Percentiles rank a stretch among this genome's conserved stretches.
Conservation (phyloP, 2,888 invertebrate genomes). For the Eilema caniola region DNA sequence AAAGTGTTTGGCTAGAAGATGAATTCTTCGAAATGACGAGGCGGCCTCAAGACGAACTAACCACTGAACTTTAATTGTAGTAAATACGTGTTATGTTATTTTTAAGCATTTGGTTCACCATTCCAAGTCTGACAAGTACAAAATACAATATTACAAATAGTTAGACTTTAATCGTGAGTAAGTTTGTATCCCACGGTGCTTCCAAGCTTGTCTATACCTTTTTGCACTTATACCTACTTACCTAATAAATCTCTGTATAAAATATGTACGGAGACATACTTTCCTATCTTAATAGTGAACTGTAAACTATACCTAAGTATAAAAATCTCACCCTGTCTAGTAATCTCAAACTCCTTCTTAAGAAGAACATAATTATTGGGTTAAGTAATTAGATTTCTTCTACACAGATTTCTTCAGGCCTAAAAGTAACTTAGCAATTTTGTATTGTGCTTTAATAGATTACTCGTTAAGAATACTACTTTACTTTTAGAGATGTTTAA, state of each 20-base stretch:
- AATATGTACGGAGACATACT: not conserved
- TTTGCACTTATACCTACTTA: slow-evolving; percentile 5
- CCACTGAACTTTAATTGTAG: slow-evolving; percentile 91
- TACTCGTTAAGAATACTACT: slow-evolving; percentile 30
- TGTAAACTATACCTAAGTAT: too few species aligned
- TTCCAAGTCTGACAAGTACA: slow-evolving; percentile 69
- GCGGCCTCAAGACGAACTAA: slow-evolving; percentile 95
- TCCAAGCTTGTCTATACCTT: slow-evolving; percentile 30
- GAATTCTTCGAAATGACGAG: slow-evolving; percentile 94
- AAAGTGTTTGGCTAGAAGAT: slow-evolving; percentile 91
- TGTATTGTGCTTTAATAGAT: slow-evolving; percentile 35
- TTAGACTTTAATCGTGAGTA: slow-evolving; percentile 41
- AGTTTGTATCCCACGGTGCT: slow-evolving; percentile 49
- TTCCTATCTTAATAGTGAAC: not conserved
- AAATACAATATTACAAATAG: slow-evolving; percentile 52
- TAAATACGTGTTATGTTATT: slow-evolving; percentile 34
- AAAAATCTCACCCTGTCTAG: not conserved
- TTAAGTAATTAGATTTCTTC: not conserved
- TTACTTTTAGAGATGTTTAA: slow-evolving; percentile 47
- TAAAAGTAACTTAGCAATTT: slow-evolving; percentile 28
- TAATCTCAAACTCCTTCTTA: not conserved
- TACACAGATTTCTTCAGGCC: slow-evolving; percentile 1
- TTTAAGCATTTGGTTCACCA: slow-evolving; percentile 48
- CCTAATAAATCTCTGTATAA: slow-evolving; percentile 10
- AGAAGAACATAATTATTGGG: not conserved